Base-by-base conservation (phyloP, 2,888 invertebrate genomes). In the Panzeria rudis region DNA sequence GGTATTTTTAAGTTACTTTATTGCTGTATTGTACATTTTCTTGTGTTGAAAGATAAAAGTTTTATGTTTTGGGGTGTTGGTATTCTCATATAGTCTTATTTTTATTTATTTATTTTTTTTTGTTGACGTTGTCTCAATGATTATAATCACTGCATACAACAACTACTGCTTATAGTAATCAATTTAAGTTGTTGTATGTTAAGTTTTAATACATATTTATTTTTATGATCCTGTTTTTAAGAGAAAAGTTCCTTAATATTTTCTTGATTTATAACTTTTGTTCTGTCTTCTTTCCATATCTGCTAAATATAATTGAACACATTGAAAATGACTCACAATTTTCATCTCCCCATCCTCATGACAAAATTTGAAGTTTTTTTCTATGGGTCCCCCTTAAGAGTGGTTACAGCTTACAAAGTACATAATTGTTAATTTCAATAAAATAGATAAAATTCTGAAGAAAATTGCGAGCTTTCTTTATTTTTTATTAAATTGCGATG, bases 251-350 rank as follows among this genome's bases (percentile, higher is more conserved):
- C 64, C 47, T 72, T 66, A 2, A 35, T 20, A 47, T 29, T 64
- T 47, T 72, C 44, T 56, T 82, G 68, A 44, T 38, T 76, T 69
- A 59, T 78, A 66, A 47, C 52, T 72, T 72, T 41, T 38, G n/a
- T 11, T 35, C 50, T n/a, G n/a, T 29, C 17, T 71, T 29, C 15
- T 4, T 44, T 56, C 13, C 35, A 50, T 76, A 61, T 73, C 64
- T 78, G 47, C 68, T 44, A 80, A 82, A 71, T 64, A 71, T 54
- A 52, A 68, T 52, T 75, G 17, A 61, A 77, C 77, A 38, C 75
- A 76, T 56, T 76, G 20, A 35, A 80, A 68, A 77, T 84, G 84
- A 84, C 61, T 84, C 84, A 82, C 76, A 72, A 56, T 84, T 82
- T 73, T 76, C 79, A 76, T 81, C 76, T 84, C 61, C 71, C 41